Evolutionary conservation across 1,140 invertebrate genomes (phyloP).

Genomic region (Apis cerana): DNA sequence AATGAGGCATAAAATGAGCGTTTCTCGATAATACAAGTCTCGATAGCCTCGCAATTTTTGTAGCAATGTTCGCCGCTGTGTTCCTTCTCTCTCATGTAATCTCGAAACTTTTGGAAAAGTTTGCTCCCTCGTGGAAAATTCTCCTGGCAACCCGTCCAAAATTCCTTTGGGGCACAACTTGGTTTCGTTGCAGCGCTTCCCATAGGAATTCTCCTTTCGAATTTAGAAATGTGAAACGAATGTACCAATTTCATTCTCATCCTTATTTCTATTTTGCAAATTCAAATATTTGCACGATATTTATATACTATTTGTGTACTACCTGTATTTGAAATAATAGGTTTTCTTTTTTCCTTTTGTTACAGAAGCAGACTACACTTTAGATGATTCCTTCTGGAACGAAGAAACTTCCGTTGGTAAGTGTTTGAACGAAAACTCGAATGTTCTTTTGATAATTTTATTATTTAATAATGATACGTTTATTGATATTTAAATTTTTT

Average conservation of each 20-base stretch:
- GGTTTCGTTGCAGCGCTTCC: conserved; percentile 11
- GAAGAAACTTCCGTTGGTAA: conserved; percentile 93
- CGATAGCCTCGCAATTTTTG: not conserved
- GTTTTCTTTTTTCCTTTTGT: conserved; percentile 75
- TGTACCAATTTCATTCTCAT: not conserved
- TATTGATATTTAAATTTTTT: too few species aligned
- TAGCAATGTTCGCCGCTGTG: too few species aligned
- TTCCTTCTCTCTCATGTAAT: not conserved
- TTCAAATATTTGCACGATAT: not conserved
- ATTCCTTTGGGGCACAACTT: conserved; percentile 23
- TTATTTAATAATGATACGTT: too few species aligned
- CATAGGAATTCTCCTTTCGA: conserved; percentile 9
- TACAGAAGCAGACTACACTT: conserved; percentile 94
- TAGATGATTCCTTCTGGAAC: conserved; percentile 95
- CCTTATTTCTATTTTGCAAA: not conserved
- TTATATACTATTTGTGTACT: too few species aligned
- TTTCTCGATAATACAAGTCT: not conserved
- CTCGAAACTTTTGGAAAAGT: conserved; percentile 11
- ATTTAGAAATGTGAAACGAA: conserved; percentile 11
- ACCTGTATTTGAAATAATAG: not conserved
- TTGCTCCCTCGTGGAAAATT: conserved; percentile 17
- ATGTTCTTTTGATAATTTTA: too few species aligned
- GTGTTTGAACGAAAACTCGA: conserved; percentile 69
- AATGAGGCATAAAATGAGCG: too few species aligned
- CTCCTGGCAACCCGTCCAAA: conserved; percentile 14